Evolutionary conservation across 2,797 vertebrate genomes (phyloP).

Genomic region (Adrianichthys oophorus): DNA sequence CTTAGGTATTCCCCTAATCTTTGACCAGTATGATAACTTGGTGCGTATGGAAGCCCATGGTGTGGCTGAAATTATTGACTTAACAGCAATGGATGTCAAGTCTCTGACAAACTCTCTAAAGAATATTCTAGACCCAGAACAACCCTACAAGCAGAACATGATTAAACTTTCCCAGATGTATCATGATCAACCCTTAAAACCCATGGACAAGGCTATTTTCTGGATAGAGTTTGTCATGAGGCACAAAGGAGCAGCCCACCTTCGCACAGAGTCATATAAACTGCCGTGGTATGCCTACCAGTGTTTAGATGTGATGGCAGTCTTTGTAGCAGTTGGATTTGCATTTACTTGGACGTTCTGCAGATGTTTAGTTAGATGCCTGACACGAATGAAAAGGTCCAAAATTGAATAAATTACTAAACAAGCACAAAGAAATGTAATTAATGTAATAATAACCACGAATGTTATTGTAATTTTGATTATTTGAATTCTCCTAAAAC

Average conservation of each 20-base stretch:
- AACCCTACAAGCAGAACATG: conserved; percentile 59
- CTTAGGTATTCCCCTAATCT: conserved; percentile 64
- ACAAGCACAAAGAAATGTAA: too few species aligned
- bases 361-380: conserved; percentile 16
- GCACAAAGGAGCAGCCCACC: conserved; percentile 57
- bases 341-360: conserved; percentile 20
- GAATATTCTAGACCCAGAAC: conserved; percentile 52
- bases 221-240: conserved; percentile 66
- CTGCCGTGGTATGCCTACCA: conserved; percentile 60
- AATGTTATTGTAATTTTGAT: too few species aligned
- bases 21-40: conserved; percentile 67
- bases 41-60: conserved; percentile 42
- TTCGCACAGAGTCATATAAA: conserved; percentile 54
- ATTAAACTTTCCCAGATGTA: conserved; percentile 54
- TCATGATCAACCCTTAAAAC: conserved; percentile 57
- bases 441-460: too few species aligned
- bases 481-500: too few species aligned
- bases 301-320: conserved; percentile 50
- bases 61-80: conserved; percentile 47
- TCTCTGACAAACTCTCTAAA: conserved; percentile 40
- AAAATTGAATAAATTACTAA: conserved; percentile 39
- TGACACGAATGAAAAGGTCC: conserved; percentile 19
- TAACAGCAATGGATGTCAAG: conserved; percentile 48
- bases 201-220: conserved; percentile 59
- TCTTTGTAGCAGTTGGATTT: conserved; percentile 9